A percentile compares a stretch with the other conserved stretches of the same genome.
phyloP scores from a whole-genome alignment of 1,140 invertebrate genomes.

The Pogonognathellus flavescens region DNA sequence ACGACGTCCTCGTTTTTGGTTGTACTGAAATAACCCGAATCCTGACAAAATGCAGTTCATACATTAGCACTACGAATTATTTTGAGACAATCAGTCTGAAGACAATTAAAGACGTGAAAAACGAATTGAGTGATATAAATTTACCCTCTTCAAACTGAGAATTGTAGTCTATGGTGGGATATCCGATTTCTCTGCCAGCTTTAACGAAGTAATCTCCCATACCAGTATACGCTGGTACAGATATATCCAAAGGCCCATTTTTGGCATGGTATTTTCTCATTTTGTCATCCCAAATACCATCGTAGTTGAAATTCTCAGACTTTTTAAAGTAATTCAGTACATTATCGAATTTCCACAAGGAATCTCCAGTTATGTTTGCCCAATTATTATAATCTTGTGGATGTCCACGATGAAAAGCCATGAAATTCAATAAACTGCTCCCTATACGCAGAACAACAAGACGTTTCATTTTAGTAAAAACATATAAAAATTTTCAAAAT shows the following conservation, averaged over 20 bases:
- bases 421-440: constrained; percentile 72
- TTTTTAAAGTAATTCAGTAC: constrained; percentile 79
- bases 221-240: constrained; percentile 23
- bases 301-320: constrained; percentile 71
- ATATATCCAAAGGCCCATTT: constrained; percentile 55
- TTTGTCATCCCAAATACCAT: constrained; percentile 50
- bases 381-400: constrained; percentile 89
- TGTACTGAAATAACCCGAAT: constrained; percentile 55
- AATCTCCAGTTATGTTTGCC: constrained; percentile 84
- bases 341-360: constrained; percentile 90
- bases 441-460: background rate
- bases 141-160: constrained; percentile 69
- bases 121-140: background rate
- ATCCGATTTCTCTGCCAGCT: constrained; percentile 80
- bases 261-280: constrained; percentile 52
- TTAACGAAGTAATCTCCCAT: constrained; percentile 67
- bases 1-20: constrained; percentile 59
- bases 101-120: background rate
- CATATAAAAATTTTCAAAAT: too few species aligned
- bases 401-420: constrained; percentile 80
- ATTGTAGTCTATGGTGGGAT: constrained; percentile 77
- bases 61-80: background rate
- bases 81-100: background rate
- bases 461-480: background rate
- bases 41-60: constrained; percentile 3